Base-by-base conservation (phyloP, 1,140 invertebrate species). In the Neelides sp. region DNA sequence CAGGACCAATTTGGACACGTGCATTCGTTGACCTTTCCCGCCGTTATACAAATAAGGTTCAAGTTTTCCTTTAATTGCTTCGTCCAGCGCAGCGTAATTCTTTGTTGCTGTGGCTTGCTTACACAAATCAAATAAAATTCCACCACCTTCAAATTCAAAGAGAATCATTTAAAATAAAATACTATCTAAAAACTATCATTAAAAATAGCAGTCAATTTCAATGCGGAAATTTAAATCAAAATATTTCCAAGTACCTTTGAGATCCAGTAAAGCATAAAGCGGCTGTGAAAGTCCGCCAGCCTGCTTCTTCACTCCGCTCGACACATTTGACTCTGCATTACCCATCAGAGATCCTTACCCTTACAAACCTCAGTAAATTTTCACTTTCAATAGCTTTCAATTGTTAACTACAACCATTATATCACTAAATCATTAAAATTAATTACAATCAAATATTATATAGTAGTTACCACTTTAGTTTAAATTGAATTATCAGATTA, bases 21-120 rank as follows among this genome's bases (percentile, higher is more conserved):
- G 86, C 61, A 96, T 80, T 67, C 85, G 82, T 46, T 82, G 80
- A 0, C 92, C 92, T 62, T 80, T 75, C 1, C 93, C 93, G 65
- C 83, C 84, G 63, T 96, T 93, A 67, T 96, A 96, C 7, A 97
- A 67, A 71, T 89, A 94, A 1, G 85, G 87, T 60, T 85, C 82
- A 1, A 96, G 84, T 68, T 91, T 87, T 4, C 83, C 86, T 67
- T 85, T 79, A 24, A 92, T 86, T 3, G 85, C 83, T 68, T 88
- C 82, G 66, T 92, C 88, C 32, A 93, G 74, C 66, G 91, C 84
- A 0, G 83, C 82, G 62, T 80, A 91, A 62, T 91, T 83, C 66
- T 88, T 90, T 26, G 79, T 88, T 63, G 88, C 83, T 0, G 80
- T 75, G 0, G 88, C 88, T 61, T 86, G 73, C 69, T 96, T 96